Base-by-base conservation (phyloP, 2,888 invertebrate genomes). In the Biston stratarius region DNA sequence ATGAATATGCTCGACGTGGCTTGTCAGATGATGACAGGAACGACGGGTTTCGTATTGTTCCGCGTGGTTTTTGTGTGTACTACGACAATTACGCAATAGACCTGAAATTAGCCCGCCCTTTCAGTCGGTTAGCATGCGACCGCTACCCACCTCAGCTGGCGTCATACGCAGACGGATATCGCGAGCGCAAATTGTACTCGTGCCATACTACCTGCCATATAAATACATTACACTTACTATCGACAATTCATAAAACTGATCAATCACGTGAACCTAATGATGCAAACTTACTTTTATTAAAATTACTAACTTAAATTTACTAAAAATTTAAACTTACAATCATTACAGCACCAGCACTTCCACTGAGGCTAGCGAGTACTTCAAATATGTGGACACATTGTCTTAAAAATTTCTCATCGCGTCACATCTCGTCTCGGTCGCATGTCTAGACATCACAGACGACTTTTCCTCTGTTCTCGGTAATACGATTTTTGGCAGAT, bases 401-500 rank as follows among this genome's bases (percentile, higher is more conserved):
- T 77, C 56, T 77, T 77, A 69, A 79, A 81, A 80, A 79, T 81
- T 83, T 81, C 78, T 75, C 77, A 81, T 83, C 85, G 80, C 82
- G 86, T 86, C 88, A 86, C 83, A 79, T 83, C 85, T 77, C 79
- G 89, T 91, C 91, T 90, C 89, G 83, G 77, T 80, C 82, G 78
- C 69, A 81, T 84, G 91, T 92, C 92, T 92, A 92, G 92, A 92
- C 91, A 80, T 77, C 79, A 78, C 79, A 81, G 80, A 83, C 78
- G 82, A 84, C 78, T 87, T 89, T 85, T 63, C 88, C 87, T 86
- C 89, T 89, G 75, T 91, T 90, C 91, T 88, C 86, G 85, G 91
- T 91, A 92, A 88, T 89, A 90, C 85, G 86, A 82, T 84, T 88
- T 90, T 92, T 92, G 92, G 92, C 92, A 92, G 88, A 82, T 80